These are phyloP conservation scores for Chymomyza amoena DNA, from an alignment of 2,888 invertebrate genomes.

Conservation along the genomic window DNA sequence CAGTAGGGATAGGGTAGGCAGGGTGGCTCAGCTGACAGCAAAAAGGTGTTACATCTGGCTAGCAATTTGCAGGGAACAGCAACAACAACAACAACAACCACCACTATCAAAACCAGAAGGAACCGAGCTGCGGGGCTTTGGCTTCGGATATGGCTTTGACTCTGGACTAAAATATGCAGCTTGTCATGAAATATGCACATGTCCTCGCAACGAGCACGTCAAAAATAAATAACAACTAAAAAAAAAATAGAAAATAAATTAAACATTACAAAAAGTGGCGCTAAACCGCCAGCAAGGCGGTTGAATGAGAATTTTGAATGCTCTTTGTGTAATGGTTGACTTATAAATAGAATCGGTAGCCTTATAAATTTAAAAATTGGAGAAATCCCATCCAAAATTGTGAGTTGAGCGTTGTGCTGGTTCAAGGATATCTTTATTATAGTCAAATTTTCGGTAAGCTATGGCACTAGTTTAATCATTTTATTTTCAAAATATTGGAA, in stretches of 20 bases:
- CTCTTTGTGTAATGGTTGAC: not conserved
- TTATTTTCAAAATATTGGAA: too few species aligned
- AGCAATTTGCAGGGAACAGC: slow-evolving; percentile 46
- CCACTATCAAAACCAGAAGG: not conserved
- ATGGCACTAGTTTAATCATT: too few species aligned
- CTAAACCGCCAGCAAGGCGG: not conserved
- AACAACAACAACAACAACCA: slow-evolving; percentile 23
- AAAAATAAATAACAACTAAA: slow-evolving; percentile 25
- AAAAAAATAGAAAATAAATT: slow-evolving; percentile 55
- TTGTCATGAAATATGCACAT: slow-evolving; percentile 66
- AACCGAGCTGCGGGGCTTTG: slow-evolving; percentile 6
- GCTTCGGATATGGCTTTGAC: slow-evolving; percentile 34
- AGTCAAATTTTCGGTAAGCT: too few species aligned
- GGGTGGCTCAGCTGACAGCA: slow-evolving; percentile 38
- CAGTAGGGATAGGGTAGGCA: not conserved
- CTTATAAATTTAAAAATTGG: too few species aligned
- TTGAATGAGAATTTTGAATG: slow-evolving; percentile 1
- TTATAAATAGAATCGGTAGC: too few species aligned
- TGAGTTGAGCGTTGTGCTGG: too few species aligned
- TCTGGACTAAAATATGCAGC: slow-evolving; percentile 59
- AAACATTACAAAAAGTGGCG: slow-evolving; percentile 42
- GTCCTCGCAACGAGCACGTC: slow-evolving; percentile 46
- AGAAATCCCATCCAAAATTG: too few species aligned
- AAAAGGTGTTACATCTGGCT: slow-evolving; percentile 66
- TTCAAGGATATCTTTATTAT: too few species aligned